Evolutionary conservation across 2,797 vertebrate species (phyloP).

Genomic region (Botia almorhae): DNA sequence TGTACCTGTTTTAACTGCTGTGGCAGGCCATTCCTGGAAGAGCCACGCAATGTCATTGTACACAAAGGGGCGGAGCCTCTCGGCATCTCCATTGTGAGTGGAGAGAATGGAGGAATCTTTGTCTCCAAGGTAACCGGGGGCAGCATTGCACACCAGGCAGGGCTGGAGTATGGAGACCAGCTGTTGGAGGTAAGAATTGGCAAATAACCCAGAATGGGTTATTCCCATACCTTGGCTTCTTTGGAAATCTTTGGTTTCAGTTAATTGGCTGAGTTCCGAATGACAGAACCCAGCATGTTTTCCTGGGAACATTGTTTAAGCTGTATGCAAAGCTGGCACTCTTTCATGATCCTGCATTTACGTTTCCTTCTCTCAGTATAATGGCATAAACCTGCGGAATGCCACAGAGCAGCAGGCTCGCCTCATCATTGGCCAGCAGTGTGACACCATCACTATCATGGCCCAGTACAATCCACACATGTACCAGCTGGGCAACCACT

Average conservation of each 20-base stretch:
- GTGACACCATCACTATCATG: constrained; percentile 96
- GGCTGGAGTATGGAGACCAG: constrained; percentile 96
- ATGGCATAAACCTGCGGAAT: constrained; percentile 96
- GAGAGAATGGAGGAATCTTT: constrained; percentile 97
- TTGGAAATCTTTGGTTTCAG: neutral
- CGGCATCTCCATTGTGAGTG: constrained; percentile 96
- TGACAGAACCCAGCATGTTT: neutral
- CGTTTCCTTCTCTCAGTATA: constrained; percentile 79
- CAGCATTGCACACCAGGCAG: constrained; percentile 97
- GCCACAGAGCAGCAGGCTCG: constrained; percentile 97
- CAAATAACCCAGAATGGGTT: neutral
- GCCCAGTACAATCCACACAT: constrained; percentile 99
- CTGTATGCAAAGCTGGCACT: neutral
- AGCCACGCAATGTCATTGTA: constrained; percentile 93
- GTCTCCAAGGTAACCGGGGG: constrained; percentile 96
- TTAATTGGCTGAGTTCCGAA: neutral
- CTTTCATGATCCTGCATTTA: neutral
- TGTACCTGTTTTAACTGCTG: constrained; percentile 34
- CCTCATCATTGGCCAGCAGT: constrained; percentile 97
- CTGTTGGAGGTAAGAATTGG: constrained; percentile 86
- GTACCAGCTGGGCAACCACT: constrained; percentile 96
- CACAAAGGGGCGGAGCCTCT: constrained; percentile 95
- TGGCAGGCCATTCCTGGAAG: constrained; percentile 92
- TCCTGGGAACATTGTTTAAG: neutral
- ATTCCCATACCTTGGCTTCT: neutral